These are phyloP conservation scores for Oreochromis niloticus DNA, from an alignment of 2,113 vertebrate genomes.

Conservation along the genomic window DNA sequence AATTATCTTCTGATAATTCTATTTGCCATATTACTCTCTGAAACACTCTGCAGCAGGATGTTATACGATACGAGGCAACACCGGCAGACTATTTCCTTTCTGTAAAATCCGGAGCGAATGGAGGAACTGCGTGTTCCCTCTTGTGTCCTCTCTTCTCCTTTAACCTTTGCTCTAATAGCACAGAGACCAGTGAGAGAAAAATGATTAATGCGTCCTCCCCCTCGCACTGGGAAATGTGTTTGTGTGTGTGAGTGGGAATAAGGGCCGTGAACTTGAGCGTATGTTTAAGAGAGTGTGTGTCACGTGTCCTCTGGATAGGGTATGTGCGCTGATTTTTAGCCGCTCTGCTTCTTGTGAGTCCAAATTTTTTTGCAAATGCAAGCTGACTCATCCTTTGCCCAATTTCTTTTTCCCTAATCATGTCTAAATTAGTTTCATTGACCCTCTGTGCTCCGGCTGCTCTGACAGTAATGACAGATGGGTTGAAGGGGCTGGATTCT, in stretches of 20 bases:
- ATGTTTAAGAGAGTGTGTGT: neutral
- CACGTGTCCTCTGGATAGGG: neutral
- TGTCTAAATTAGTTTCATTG: constrained; percentile 11
- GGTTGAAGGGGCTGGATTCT: neutral
- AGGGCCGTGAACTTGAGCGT: neutral
- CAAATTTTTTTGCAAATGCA: neutral
- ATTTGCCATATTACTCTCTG: neutral
- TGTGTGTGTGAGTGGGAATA: neutral
- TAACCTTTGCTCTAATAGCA: constrained; percentile 48
- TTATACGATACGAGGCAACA: neutral
- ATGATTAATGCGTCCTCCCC: neutral
- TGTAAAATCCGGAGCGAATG: neutral
- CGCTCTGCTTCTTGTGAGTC: neutral
- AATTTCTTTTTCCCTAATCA: constrained; percentile 17
- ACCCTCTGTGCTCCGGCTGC: neutral
- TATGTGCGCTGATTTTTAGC: neutral
- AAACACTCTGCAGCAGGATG: neutral
- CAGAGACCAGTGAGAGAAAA: constrained; percentile 10
- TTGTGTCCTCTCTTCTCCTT: constrained; percentile 33
- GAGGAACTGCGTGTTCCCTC: constrained; percentile 55
- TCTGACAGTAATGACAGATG: neutral
- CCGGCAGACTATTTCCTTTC: constrained; percentile 1
- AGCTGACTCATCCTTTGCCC: constrained; percentile 9
- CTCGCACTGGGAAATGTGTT: neutral
- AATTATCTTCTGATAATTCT: constrained; percentile 36